Conservation (phyloP, 2,113 vertebrate genomes). For the Cervus canadensis region DNA sequence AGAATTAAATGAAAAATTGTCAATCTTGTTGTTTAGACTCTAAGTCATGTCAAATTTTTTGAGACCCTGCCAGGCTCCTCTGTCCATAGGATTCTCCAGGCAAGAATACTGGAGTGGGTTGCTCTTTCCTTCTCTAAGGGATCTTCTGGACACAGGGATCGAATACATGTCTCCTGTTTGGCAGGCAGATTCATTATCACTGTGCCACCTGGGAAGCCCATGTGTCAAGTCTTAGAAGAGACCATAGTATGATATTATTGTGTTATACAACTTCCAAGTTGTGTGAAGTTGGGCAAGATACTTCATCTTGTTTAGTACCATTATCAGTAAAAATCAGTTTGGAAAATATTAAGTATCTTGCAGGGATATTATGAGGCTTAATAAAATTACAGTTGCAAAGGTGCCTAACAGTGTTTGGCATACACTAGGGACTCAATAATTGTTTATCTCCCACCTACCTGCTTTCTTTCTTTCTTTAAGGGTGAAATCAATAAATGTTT, state of each 20-base stretch:
- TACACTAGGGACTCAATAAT: not conserved
- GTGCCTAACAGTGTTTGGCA: not conserved
- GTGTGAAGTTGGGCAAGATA: not conserved
- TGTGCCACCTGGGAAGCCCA: not conserved
- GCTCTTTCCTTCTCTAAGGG: not conserved
- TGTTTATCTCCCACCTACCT: not conserved
- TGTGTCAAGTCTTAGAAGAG: not conserved
- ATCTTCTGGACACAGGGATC: not conserved
- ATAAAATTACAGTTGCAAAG: not conserved
- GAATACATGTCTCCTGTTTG: not conserved
- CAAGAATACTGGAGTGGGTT: not conserved
- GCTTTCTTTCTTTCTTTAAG: not conserved
- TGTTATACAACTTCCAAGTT: not conserved
- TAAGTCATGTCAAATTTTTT: not conserved
- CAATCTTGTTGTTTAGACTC: not conserved
- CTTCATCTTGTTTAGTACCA: not conserved
- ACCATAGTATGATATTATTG: not conserved
- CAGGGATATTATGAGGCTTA: not conserved
- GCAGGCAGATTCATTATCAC: not conserved
- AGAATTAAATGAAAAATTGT: not conserved
- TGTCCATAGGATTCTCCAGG: not conserved
- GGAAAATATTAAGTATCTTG: not conserved
- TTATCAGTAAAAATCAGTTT: not conserved
- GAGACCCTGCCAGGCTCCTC: not conserved
- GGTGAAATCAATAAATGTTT: slow-evolving; percentile 21